Base-by-base conservation (phyloP, 2,113 vertebrate genomes). In the Carettochelys insculpta region DNA sequence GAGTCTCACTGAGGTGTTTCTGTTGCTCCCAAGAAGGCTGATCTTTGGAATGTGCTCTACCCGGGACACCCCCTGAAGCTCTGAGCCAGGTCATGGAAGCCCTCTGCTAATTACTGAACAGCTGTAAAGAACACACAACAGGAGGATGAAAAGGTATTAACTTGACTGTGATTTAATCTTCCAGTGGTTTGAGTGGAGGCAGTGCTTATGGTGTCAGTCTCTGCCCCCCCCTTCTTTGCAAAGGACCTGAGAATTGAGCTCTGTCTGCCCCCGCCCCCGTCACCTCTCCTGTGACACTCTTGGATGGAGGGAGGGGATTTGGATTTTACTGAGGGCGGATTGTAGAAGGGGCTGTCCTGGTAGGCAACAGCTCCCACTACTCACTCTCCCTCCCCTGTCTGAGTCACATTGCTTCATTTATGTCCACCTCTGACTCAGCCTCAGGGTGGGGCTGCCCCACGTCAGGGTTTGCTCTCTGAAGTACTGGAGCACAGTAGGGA, bases 1-100 rank as follows among this genome's bases (percentile, higher is more conserved):
- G 71, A 65, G 52, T 38, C 90, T 88, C 88, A 79, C 88, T 50
- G 20, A 71, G 12, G 20, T 43, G 19, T 38, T 71, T 5, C 4
- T 73, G 2, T 65, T 83, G 56, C 80, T 95, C 8, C 29, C 47
- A 25, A 50, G 17, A 16, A 20, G 58, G 50, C 82, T 12, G 5
- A 53, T 5, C 4, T 48, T 51, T 22, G n/a, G 79, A 91, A 92
- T 78, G 78, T 12, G 24, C 25, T 34, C 31, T 77, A 81, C 41
- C 20, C 65, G 48, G 10, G 1, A 68, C 41, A 11, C 27, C 45
- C 87, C 12, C 4, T 68, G 78, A 58, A 89, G 3, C 3, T 94
- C 88, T 80, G 54, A 17, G 80, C n/a, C 88, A 81, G 85, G 25
- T 79, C 87, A 80, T 8, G 4, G 53, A 38, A 93, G 38, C 27